phyloP scores from a whole-genome alignment of 1,140 invertebrate genomes.

The Patella vulgata region DNA sequence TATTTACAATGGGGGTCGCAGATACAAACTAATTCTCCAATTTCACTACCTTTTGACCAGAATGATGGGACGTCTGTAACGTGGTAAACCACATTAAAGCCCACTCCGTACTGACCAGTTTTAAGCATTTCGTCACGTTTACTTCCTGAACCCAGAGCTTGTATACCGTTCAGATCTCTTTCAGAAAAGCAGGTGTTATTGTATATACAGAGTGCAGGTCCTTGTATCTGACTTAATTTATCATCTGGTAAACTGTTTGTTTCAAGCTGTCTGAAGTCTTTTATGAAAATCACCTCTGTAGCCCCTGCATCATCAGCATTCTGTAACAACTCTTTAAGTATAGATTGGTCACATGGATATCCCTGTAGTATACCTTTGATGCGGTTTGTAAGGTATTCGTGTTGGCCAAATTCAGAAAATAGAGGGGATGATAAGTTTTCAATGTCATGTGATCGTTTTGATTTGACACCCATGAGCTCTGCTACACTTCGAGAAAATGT shows the following conservation, averaged over 20 bases:
- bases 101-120: no score
- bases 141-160: constrained; percentile 52
- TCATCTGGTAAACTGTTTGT: constrained; percentile 38
- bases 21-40: constrained; percentile 50
- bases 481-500: constrained; percentile 34
- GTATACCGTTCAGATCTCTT: constrained; percentile 55
- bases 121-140: constrained; percentile 46
- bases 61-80: no score
- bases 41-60: no score
- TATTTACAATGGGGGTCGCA: constrained; percentile 58
- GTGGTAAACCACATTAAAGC: constrained; percentile 64
- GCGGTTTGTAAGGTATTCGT: constrained; percentile 50
- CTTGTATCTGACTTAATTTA: no score
- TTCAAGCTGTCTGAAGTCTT: constrained; percentile 45
- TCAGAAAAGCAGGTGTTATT: constrained; percentile 57
- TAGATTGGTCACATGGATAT: constrained; percentile 52
- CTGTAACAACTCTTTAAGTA: constrained; percentile 60
- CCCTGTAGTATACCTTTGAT: constrained; percentile 50
- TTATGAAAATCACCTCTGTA: constrained; percentile 57
- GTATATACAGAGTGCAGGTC: constrained; percentile 56
- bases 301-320: no score
- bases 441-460: no score
- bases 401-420: no score
- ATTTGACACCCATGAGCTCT: constrained; percentile 31
- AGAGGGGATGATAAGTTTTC: no score